These are phyloP conservation scores for Megaleporinus macrocephalus DNA, from an alignment of 2,113 vertebrate species.

Conservation along the genomic window DNA sequence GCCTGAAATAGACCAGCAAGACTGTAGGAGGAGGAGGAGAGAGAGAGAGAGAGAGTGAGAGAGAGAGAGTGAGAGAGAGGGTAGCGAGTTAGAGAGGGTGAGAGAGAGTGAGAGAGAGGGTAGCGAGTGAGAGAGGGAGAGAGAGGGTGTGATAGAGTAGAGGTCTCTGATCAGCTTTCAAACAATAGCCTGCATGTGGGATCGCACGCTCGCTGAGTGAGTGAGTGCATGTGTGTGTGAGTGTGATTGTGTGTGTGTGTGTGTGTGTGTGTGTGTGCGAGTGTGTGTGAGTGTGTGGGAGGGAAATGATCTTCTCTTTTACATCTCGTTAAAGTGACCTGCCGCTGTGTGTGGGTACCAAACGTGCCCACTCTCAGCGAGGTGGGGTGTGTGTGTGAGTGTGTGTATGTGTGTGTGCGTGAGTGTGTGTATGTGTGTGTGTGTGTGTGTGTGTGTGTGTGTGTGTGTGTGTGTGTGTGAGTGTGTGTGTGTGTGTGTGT, in stretches of 20 bases:
- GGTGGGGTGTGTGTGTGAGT: not conserved
- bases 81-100: not conserved
- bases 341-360: conserved; percentile 5
- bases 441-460: no score
- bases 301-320: conserved; percentile 28
- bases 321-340: conserved; percentile 7
- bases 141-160: no score
- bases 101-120: not conserved
- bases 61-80: not conserved
- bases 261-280: no score
- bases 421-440: no score
- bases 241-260: no score
- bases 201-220: not conserved
- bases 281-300: no score
- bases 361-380: conserved; percentile 10
- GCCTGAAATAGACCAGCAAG: conserved; percentile 34
- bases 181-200: conserved; percentile 26
- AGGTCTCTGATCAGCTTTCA: conserved; percentile 26
- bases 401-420: no score
- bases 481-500: no score
- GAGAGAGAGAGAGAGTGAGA: not conserved
- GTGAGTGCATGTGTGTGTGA: no score
- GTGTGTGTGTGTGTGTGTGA: no score
- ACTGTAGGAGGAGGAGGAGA: conserved; percentile 4
- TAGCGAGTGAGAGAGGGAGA: no score